Evolutionary conservation across 2,113 vertebrate species (phyloP), one percentile per base, ranked within the genome.

Genomic region (Prionailurus bengalensis): DNA sequence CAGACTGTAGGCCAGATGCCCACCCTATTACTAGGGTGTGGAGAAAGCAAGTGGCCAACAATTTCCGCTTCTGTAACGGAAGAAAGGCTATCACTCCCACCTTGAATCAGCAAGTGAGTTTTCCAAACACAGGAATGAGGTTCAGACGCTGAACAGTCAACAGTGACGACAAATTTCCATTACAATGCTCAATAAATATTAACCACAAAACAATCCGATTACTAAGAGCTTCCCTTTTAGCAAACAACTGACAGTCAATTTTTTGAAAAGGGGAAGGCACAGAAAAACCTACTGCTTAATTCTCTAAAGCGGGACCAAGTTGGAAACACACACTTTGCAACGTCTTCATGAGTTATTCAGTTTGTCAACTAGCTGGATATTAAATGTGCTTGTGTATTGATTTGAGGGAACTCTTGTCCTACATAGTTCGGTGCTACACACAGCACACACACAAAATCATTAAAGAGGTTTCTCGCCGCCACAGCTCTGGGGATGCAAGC

Each of bases 341-440:
- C 73, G 91, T 97, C 97, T 95, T 97, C 93, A 94, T 97, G 27
- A 97, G 96, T 97, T 97, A 94, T 68, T 98, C 97, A 96, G 95
- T 98, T 98, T 97, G 96, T 98, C 97, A 98, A 63, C 93, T 97
- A 87, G 96, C 95, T 95, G 94, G 95, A 98, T 95, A 98, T 93
- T 85, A 98, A 98, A 98, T 94, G 94, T 80, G 78, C 86, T 98
- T 70, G 73, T 82, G 96, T 98, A 98, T 97, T 98, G 98, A 98
- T 98, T 97, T 96, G 97, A 97, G 89, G 97, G 79, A 97, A 98
- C 81, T 97, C 98, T 98, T 97, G 87, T 92, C 88, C 81, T 97
- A 65, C 98, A 76, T 14, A 97, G 92, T 97, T 98, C 97, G 98
- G 89, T 95, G 96, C 95, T 97, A 95, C 21, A 55, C 91, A 85